A percentile compares a stretch with the other conserved stretches of the same genome.
Conservation (phyloP, 1,140 invertebrate genomes). For the Augochlora pura region DNA sequence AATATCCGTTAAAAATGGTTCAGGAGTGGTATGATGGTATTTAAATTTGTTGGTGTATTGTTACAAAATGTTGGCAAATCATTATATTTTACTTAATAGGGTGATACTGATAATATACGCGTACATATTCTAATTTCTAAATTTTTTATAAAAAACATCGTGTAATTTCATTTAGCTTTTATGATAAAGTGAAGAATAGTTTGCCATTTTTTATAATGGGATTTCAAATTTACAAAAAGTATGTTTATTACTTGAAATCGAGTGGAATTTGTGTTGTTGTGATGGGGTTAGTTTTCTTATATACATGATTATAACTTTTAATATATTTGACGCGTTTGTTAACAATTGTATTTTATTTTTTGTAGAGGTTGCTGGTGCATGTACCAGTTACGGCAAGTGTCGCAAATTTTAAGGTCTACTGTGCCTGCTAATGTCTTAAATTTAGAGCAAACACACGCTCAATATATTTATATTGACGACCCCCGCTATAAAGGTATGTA, state of each 20-base stretch:
- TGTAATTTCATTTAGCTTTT: background rate
- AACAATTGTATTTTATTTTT: constrained; percentile 17
- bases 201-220: constrained; percentile 40
- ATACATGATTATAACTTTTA: constrained; percentile 16
- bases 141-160: background rate
- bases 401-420: constrained; percentile 66
- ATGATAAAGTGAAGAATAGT: background rate
- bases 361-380: constrained; percentile 73
- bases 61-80: no score
- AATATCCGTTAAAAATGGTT: background rate
- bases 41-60: background rate
- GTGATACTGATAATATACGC: background rate
- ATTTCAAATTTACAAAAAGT: constrained; percentile 50
- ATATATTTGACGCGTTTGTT: constrained; percentile 20
- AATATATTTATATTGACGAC: constrained; percentile 79
- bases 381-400: constrained; percentile 73
- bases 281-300: constrained; percentile 66
- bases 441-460: constrained; percentile 69
- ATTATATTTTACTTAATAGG: background rate
- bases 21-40: background rate
- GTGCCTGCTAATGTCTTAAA: constrained; percentile 71
- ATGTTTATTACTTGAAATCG: constrained; percentile 70
- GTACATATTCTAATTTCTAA: no score
- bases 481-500: constrained; percentile 73
- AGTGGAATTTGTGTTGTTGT: constrained; percentile 67